Conservation (phyloP, 2,888 invertebrate genomes). For the Macrosoma leucophasiata region DNA sequence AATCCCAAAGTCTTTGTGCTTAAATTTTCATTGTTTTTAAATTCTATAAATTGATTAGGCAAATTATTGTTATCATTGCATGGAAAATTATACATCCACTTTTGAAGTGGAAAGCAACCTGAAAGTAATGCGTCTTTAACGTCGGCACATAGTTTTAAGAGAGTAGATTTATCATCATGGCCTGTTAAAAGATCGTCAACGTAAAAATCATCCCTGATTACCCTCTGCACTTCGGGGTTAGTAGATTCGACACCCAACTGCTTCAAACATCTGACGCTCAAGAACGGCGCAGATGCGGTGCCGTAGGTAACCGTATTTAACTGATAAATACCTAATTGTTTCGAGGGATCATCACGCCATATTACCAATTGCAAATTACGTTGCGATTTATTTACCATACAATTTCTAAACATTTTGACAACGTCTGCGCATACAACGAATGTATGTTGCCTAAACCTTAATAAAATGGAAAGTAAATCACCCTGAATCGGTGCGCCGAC, state of each 20-base stretch:
- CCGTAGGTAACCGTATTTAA: conserved; percentile 27
- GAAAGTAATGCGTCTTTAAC: too few species aligned
- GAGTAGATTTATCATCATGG: too few species aligned
- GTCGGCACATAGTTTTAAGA: too few species aligned
- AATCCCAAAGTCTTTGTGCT: conserved; percentile 6
- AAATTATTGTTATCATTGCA: neutral
- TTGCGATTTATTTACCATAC: conserved; percentile 11
- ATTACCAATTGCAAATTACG: conserved; percentile 10
- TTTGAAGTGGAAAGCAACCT: conserved; percentile 1
- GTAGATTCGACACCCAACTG: conserved; percentile 30
- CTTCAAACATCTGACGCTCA: conserved; percentile 28
- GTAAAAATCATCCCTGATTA: conserved; percentile 26
- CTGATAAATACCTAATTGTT: conserved; percentile 14
- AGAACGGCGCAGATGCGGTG: conserved; percentile 24
- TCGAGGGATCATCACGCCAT: conserved; percentile 20
- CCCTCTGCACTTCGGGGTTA: conserved; percentile 21
- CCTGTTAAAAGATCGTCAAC: conserved; percentile 28
- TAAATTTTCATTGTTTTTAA: conserved; percentile 2
- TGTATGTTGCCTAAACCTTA: conserved; percentile 23
- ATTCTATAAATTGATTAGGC: conserved; percentile 5
- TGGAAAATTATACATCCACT: conserved; percentile 9
- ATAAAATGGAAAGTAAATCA: conserved; percentile 25
- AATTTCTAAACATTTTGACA: conserved; percentile 28
- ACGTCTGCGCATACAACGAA: conserved; percentile 26
- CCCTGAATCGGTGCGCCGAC: conserved; percentile 25